These are phyloP conservation scores for Mnemiopsis leidyi DNA, from an alignment of 37 sponge, comb jelly and placozoan genomes.

Conservation along the genomic window DNA sequence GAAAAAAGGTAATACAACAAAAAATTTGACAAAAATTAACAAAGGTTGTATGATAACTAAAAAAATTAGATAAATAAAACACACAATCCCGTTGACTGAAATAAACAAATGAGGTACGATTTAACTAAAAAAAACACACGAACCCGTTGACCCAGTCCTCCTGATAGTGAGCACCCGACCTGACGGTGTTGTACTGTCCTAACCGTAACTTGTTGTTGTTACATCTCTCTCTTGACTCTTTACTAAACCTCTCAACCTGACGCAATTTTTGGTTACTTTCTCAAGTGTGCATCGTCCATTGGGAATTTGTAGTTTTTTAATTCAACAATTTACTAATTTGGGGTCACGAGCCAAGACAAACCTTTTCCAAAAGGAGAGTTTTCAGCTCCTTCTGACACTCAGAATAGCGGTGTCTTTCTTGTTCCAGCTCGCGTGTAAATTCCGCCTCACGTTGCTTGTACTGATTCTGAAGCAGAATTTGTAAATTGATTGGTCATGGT, in stretches of 20 bases:
- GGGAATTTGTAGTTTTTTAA: no score
- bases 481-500: no score
- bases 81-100: neutral
- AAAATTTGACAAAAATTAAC: neutral
- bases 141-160: slow-evolving; percentile 63
- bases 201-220: slow-evolving; percentile 55
- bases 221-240: slow-evolving; percentile 43
- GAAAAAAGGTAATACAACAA: no score
- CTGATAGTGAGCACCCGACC: slow-evolving; percentile 55
- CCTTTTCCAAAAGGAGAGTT: slow-evolving; percentile 14
- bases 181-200: slow-evolving; percentile 50
- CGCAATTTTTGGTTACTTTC: no score
- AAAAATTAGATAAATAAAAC: no score
- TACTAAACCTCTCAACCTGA: slow-evolving; percentile 38
- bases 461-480: slow-evolving; percentile 62
- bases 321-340: no score
- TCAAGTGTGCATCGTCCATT: no score
- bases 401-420: neutral
- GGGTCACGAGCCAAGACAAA: no score
- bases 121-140: neutral
- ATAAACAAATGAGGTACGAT: neutral
- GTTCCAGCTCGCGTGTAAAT: slow-evolving; percentile 1
- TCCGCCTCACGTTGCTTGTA: slow-evolving; percentile 53
- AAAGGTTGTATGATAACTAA: no score
- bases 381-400: slow-evolving; percentile 55